phyloP scores from a whole-genome alignment of 2,797 vertebrate species.

The Dromococcyx pavoninus region DNA sequence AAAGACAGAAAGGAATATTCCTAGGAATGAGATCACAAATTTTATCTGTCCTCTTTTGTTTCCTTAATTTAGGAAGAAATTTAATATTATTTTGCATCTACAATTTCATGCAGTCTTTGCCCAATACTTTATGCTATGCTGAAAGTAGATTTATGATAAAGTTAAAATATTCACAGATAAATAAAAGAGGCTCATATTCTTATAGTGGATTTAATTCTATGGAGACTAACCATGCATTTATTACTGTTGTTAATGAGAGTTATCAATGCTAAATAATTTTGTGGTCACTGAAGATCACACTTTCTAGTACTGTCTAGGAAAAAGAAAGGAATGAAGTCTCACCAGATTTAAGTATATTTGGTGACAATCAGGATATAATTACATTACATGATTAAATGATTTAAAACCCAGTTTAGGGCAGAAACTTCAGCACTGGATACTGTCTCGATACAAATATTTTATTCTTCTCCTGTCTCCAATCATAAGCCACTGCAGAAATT shows the following conservation, averaged over 20 bases:
- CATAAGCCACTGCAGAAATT: conserved; percentile 48
- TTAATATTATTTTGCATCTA: background rate
- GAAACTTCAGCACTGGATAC: conserved; percentile 40
- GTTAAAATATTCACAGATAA: background rate
- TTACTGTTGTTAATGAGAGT: background rate
- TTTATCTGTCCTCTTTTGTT: background rate
- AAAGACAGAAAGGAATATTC: background rate
- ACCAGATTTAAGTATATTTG: conserved; percentile 37
- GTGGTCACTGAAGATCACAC: background rate
- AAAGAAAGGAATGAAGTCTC: background rate
- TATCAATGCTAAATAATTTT: conserved; percentile 6
- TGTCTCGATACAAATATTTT: conserved; percentile 29
- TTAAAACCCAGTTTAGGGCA: conserved; percentile 18
- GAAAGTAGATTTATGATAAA: background rate
- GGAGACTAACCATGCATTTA: background rate
- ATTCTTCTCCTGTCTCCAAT: conserved; percentile 38
- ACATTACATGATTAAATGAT: conserved; percentile 35
- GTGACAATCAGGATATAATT: conserved; percentile 39
- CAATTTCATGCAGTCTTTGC: background rate
- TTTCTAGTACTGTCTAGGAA: background rate
- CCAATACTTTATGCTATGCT: background rate
- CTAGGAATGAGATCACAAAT: background rate
- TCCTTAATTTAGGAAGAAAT: background rate
- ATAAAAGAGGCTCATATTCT: background rate
- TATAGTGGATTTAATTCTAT: background rate